These are phyloP conservation scores for Platanista minor DNA, from an alignment of 2,113 vertebrate genomes.

Conservation along the genomic window DNA sequence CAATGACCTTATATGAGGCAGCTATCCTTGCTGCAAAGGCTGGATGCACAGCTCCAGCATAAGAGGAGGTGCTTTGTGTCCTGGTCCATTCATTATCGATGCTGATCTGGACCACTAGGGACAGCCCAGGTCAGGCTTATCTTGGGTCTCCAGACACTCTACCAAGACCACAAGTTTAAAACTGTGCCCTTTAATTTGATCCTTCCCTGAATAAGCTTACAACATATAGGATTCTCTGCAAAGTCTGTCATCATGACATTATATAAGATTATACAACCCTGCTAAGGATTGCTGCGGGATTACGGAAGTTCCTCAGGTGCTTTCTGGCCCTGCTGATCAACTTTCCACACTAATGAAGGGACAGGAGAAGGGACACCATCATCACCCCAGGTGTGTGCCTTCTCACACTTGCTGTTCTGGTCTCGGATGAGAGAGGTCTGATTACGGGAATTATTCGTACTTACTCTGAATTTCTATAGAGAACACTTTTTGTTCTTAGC, in stretches of 20 bases:
- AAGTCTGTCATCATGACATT: slow-evolving; percentile 56
- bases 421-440: not conserved
- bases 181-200: slow-evolving; percentile 28
- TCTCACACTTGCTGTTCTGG: not conserved
- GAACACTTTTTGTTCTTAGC: not conserved
- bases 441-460: slow-evolving; percentile 42
- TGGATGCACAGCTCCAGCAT: not conserved
- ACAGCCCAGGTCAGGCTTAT: not conserved
- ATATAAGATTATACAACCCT: slow-evolving; percentile 40
- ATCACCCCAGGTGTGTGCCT: slow-evolving; percentile 41
- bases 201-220: slow-evolving; percentile 20
- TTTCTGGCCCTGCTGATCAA: not conserved
- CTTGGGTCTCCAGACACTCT: not conserved
- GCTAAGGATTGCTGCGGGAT: slow-evolving; percentile 16
- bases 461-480: not conserved
- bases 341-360: not conserved
- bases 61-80: not conserved
- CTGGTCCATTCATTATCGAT: not conserved
- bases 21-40: not conserved
- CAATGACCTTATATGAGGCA: not conserved
- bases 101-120: not conserved
- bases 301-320: not conserved
- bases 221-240: slow-evolving; percentile 11
- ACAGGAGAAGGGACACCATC: not conserved
- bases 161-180: slow-evolving; percentile 1